Percentiles rank a stretch among this genome's conserved stretches.
Conservation (phyloP, 2,888 invertebrate genomes). For the Xanthia icteritia region DNA sequence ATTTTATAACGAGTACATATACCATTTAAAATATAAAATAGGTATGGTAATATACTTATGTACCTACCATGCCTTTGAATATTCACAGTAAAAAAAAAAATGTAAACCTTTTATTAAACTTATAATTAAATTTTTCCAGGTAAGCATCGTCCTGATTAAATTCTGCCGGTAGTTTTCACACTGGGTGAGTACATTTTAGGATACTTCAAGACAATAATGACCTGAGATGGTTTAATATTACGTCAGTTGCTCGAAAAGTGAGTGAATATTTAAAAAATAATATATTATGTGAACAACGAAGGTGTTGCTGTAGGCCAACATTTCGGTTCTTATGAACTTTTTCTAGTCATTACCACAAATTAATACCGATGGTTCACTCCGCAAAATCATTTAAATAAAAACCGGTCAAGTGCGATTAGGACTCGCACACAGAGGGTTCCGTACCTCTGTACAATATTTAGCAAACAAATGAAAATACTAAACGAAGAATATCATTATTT, state of each 20-base stretch:
- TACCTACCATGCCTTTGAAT: neutral
- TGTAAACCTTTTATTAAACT: neutral
- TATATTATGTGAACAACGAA: neutral
- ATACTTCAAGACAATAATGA: neutral
- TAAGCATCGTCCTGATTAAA: slow-evolving; percentile 47
- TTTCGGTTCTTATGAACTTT: neutral
- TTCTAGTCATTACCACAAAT: neutral
- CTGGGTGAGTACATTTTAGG: slow-evolving; percentile 36
- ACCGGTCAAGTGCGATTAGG: too few relatives aligned
- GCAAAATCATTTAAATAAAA: too few relatives aligned
- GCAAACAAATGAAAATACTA: too few relatives aligned
- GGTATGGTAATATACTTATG: neutral
- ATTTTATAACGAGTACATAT: too few relatives aligned
- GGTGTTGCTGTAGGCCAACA: too few relatives aligned
- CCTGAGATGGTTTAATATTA: neutral
- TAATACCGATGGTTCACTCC: too few relatives aligned
- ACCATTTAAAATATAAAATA: neutral
- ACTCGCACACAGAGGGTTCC: too few relatives aligned
- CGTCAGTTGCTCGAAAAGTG: neutral
- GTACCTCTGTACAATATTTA: too few relatives aligned
- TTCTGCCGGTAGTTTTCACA: slow-evolving; percentile 19
- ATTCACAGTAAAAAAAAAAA: neutral
- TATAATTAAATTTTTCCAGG: slow-evolving; percentile 54
- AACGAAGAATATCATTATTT: too few relatives aligned
- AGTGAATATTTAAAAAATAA: neutral